phyloP scores from a whole-genome alignment of 1,140 invertebrate genomes.

The Bursaphelenchus mucronatus region DNA sequence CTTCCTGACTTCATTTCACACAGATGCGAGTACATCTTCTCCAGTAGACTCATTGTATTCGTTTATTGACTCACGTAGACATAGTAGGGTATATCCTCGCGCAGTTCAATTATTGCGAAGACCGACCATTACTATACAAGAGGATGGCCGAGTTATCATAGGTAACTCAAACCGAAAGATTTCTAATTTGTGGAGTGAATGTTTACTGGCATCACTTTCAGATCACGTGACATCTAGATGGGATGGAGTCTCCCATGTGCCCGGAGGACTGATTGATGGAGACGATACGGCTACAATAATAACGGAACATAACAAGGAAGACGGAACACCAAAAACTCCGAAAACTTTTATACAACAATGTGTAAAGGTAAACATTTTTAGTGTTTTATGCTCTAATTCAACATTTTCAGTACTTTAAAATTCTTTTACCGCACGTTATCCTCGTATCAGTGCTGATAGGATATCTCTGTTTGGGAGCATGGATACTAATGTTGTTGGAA shows the following conservation, averaged over 20 bases:
- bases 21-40: slow-evolving; percentile 21
- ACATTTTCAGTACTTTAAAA: slow-evolving; percentile 60
- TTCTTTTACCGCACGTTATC: slow-evolving; percentile 58
- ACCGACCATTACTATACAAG: slow-evolving; percentile 60
- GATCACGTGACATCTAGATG: slow-evolving; percentile 42
- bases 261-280: slow-evolving; percentile 46
- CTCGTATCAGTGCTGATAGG: slow-evolving; percentile 57
- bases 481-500: slow-evolving; percentile 56
- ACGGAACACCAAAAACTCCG: slow-evolving; percentile 42
- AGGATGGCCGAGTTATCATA: slow-evolving; percentile 58
- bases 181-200: not conserved
- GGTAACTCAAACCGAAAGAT: slow-evolving; percentile 28
- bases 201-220: slow-evolving; percentile 5
- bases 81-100: slow-evolving; percentile 16
- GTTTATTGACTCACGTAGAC: slow-evolving; percentile 26
- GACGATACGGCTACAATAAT: slow-evolving; percentile 55
- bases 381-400: slow-evolving; percentile 8
- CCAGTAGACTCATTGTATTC: slow-evolving; percentile 30
- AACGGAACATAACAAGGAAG: slow-evolving; percentile 58
- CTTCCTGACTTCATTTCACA: slow-evolving; percentile 16
- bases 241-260: slow-evolving; percentile 56
- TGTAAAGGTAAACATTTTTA: slow-evolving; percentile 47
- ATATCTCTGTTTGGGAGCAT: slow-evolving; percentile 58
- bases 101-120: slow-evolving; percentile 38
- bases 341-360: slow-evolving; percentile 53